Evolutionary conservation across 2,113 vertebrate genomes (phyloP), one percentile per base, ranked within the genome.

Genomic region (Speoplatyrhinus poulsoni): DNA sequence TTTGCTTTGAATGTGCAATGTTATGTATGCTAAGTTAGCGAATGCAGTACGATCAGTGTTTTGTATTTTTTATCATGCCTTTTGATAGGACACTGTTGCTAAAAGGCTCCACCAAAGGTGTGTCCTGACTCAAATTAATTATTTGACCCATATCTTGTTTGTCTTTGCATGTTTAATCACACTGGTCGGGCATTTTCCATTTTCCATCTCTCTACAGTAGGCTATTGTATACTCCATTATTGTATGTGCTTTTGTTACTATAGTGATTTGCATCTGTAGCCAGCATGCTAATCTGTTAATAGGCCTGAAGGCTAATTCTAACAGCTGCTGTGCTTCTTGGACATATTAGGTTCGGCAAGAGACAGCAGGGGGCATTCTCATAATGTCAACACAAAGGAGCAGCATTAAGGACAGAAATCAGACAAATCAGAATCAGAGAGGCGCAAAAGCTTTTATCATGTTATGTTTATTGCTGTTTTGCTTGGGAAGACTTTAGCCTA

Each of bases 281-380:
- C 70, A 73, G 69, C 80, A 73, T 77, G 63, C 55, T 91, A 89
- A 91, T 91, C 90, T 82, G 73, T 82, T 91, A 89, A 89, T 87
- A 87, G 76, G 86, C 76, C 84, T 92, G 84, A 3, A 79, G 78
- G 80, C 75, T 88, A 90, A 90, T 84, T 70, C 82, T 79, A 76
- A 16, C 6, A 73, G 77, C 54, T 9, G 68, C 73, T 78, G 70
- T 75, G 66, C 64, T 52, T 53, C 54, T 65, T 67, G 53, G 79
- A 82, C 72, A 74, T 85, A 85, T 79, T 88, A 71, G 82, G 85
- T 81, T 81, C 85, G 84, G 48, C 71, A 48, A 9, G 33, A 63
- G 70, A 76, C 80, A 70, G 69, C 50, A 59, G 72, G 58, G 64
- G n/a, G 49, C 47, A 15, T 72, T 79, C 62, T 57, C 55, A 49